Evolutionary conservation across 2,797 vertebrate species (phyloP).

Genomic region (Acipenser transmontanus): DNA sequence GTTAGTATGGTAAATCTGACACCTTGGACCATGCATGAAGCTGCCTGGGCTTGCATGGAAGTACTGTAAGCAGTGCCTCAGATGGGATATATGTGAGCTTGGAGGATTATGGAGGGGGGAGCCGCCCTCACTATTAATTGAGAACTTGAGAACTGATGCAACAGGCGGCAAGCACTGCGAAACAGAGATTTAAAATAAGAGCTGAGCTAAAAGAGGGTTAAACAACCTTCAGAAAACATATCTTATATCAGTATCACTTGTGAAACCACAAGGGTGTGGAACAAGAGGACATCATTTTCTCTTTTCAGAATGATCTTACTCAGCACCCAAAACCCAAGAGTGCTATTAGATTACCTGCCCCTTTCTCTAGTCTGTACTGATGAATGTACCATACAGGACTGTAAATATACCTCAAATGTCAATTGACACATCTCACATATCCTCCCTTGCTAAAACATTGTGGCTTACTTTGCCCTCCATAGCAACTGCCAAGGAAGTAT

Average conservation of each 20-base stretch:
- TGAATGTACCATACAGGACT: too few relatives aligned
- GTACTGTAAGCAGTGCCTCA: too few relatives aligned
- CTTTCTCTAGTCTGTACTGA: constrained; percentile 3
- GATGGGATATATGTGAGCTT: background rate
- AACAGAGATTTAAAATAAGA: constrained; percentile 21
- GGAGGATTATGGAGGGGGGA: background rate
- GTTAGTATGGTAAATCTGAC: constrained; percentile 2
- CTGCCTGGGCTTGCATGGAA: too few relatives aligned
- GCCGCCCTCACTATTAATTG: background rate
- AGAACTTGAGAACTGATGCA: constrained; percentile 54
- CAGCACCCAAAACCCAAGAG: constrained; percentile 40
- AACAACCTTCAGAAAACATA: constrained; percentile 22
- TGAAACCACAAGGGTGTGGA: constrained; percentile 52
- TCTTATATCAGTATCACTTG: constrained; percentile 39
- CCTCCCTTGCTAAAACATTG: background rate
- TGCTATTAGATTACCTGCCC: constrained; percentile 55
- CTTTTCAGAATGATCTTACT: constrained; percentile 44
- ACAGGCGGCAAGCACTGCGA: constrained; percentile 47
- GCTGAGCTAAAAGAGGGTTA: constrained; percentile 23
- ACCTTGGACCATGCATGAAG: too few relatives aligned
- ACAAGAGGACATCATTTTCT: constrained; percentile 38
- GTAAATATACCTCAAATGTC: background rate
- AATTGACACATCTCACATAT: background rate
- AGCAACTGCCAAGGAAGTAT: constrained; percentile 46
- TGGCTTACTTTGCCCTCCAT: constrained; percentile 37